These are phyloP conservation scores for Volucella zonaria DNA, from an alignment of 2,888 invertebrate species.

Conservation along the genomic window DNA sequence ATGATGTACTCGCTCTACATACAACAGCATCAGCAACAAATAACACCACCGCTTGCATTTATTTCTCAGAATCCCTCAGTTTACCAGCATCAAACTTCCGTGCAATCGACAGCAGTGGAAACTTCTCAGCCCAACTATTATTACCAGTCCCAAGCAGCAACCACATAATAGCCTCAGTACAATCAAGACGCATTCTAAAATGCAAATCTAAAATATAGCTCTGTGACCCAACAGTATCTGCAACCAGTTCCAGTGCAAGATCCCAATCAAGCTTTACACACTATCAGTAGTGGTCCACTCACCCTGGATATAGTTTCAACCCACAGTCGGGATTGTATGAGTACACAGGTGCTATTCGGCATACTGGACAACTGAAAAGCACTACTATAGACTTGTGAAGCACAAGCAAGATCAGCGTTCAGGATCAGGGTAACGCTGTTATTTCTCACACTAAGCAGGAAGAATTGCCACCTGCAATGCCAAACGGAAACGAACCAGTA, in stretches of 20 bases:
- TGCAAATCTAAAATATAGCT: not conserved
- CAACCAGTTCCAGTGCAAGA: conserved; percentile 24
- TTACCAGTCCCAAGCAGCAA: conserved; percentile 33
- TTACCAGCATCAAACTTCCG: conserved; percentile 32
- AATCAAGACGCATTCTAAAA: conserved; percentile 63
- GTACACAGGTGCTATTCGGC: too few relatives aligned
- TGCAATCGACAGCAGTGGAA: conserved; percentile 5
- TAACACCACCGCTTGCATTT: not conserved
- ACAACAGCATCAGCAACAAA: too few relatives aligned
- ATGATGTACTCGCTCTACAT: too few relatives aligned
- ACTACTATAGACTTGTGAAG: too few relatives aligned
- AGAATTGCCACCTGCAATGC: conserved; percentile 26
- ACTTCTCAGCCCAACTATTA: conserved; percentile 33
- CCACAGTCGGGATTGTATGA: conserved; percentile 20
- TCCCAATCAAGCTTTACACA: conserved; percentile 25
- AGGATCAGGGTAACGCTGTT: conserved; percentile 79
- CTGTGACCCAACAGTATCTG: conserved; percentile 36
- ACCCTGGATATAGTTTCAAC: too few relatives aligned
- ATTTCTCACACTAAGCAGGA: conserved; percentile 79
- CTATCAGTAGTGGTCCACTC: too few relatives aligned
- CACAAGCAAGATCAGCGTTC: too few relatives aligned
- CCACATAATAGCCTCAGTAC: conserved; percentile 49
- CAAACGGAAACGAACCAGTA: conserved; percentile 41
- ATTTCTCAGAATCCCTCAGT: conserved; percentile 14
- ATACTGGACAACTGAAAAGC: too few relatives aligned